Conservation (phyloP, 2,888 invertebrate species). For the Conus canariensis region DNA sequence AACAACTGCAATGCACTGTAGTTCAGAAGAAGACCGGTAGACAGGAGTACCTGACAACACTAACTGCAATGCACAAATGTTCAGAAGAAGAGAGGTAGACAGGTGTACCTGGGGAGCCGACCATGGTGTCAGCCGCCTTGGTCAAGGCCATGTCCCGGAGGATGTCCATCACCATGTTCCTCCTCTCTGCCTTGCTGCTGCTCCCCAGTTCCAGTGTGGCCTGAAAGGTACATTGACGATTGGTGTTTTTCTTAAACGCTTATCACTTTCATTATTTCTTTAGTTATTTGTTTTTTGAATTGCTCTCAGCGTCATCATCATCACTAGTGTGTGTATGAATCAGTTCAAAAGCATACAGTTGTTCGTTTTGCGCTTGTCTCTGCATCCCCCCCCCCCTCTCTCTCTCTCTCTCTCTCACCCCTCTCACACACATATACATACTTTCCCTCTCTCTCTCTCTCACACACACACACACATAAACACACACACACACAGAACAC, state of each 20-base stretch:
- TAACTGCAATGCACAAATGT: no score
- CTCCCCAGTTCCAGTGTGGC: background rate
- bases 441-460: background rate
- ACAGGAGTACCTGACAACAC: no score
- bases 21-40: no score
- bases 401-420: background rate
- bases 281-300: background rate
- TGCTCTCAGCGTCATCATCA: background rate
- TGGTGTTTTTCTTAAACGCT: background rate
- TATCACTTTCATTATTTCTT: background rate
- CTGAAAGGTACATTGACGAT: background rate
- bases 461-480: background rate
- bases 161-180: background rate
- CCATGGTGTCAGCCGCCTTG: conserved; percentile 93
- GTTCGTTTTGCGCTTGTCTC: no score
- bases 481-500: no score
- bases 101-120: conserved; percentile 82
- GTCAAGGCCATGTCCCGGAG: conserved; percentile 86
- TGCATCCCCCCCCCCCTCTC: background rate
- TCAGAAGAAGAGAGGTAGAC: no score
- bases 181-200: background rate
- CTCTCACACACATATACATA: no score
- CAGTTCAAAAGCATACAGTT: no score
- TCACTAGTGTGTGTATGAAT: no score
- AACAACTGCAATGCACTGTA: no score